A percentile compares a stretch with the other conserved stretches of the same genome.
These are phyloP conservation scores for Cephalotes varians DNA, from an alignment of 2,888 invertebrate species.

Conservation along the genomic window DNA sequence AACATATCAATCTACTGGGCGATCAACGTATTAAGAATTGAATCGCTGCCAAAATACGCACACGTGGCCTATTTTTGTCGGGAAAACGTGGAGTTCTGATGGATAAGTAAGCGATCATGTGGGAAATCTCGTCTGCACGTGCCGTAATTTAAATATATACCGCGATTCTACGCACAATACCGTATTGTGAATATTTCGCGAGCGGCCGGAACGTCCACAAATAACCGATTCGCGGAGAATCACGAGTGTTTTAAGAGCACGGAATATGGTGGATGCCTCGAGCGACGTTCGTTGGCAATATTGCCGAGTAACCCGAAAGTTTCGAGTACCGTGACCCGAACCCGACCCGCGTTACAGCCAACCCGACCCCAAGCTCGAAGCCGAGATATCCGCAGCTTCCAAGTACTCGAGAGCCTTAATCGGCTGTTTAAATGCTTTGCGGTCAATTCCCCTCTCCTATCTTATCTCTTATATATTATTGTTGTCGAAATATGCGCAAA, in stretches of 20 bases:
- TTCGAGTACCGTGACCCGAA: constrained; percentile 38
- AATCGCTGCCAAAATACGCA: constrained; percentile 28
- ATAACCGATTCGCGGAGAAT: background rate
- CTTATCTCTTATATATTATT: background rate
- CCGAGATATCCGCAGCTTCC: constrained; percentile 24
- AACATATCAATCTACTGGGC: too few species aligned
- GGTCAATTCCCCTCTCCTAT: background rate
- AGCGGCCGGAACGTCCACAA: background rate
- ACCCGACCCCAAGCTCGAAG: constrained; percentile 26
- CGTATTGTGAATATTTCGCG: background rate
- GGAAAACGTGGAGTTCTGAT: background rate
- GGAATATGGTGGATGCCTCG: background rate
- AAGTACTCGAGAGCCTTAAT: constrained; percentile 39
- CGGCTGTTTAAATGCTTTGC: constrained; percentile 21
- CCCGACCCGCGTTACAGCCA: constrained; percentile 31
- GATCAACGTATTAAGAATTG: constrained; percentile 21
- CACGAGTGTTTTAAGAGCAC: background rate
- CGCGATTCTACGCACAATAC: background rate
- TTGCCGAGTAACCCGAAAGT: constrained; percentile 36
- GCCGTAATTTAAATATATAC: background rate
- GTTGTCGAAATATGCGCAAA: background rate
- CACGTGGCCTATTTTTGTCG: constrained; percentile 20
- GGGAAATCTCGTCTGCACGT: background rate
- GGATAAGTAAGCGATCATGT: background rate
- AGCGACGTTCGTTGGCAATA: constrained; percentile 35